Percentiles rank a stretch among this genome's conserved stretches.
Conservation (phyloP, 2,113 vertebrate genomes). For the Macrotis lagotis region DNA sequence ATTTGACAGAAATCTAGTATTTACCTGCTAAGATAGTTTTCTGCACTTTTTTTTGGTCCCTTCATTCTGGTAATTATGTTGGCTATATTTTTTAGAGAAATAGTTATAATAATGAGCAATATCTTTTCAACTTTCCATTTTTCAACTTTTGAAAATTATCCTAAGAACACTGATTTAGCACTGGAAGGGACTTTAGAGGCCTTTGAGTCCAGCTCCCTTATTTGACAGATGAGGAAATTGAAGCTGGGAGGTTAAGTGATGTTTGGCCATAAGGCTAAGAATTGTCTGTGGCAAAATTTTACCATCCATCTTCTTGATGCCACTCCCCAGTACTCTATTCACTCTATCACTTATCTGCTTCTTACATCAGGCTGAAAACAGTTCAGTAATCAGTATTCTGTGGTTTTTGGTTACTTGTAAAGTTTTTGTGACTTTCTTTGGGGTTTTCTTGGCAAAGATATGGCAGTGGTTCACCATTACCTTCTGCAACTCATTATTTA, state of each 20-base stretch:
- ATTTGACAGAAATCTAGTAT: neutral
- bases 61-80: neutral
- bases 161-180: neutral
- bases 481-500: neutral
- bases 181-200: neutral
- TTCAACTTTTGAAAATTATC: neutral
- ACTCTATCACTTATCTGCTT: neutral
- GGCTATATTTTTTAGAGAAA: neutral
- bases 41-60: neutral
- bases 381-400: neutral
- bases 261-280: neutral
- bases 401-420: neutral
- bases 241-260: neutral
- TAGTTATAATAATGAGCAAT: neutral
- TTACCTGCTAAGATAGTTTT: neutral
- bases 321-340: neutral
- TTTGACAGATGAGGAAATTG: neutral
- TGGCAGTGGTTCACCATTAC: neutral
- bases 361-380: neutral
- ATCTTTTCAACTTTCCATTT: neutral
- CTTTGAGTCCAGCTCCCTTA: neutral
- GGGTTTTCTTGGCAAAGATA: neutral
- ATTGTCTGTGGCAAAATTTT: neutral
- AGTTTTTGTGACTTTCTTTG: neutral
- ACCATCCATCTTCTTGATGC: neutral